A percentile compares a stretch with the other conserved stretches of the same genome.
phyloP scores from a whole-genome alignment of 2,888 invertebrate genomes.

The Acanthoscelides obtectus region DNA sequence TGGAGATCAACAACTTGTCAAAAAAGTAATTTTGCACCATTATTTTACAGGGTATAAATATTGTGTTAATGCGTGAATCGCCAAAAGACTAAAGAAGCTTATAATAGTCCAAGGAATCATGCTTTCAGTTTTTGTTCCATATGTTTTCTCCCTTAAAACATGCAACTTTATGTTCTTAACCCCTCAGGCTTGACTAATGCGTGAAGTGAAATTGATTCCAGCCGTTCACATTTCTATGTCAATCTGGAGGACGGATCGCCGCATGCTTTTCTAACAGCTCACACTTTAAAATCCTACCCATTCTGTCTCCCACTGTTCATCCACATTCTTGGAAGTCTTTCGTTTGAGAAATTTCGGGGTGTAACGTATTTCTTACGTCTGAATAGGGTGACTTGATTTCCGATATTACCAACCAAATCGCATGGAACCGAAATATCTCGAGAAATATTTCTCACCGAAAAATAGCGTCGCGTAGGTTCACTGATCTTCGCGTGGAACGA shows the following conservation, averaged over 20 bases:
- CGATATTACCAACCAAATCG: neutral
- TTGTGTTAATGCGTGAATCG: too few relatives aligned
- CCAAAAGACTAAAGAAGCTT: too few relatives aligned
- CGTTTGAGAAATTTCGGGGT: neutral
- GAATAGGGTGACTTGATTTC: neutral
- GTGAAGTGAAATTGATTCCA: neutral
- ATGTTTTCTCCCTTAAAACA: neutral
- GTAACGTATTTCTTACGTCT: neutral
- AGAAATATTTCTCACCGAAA: too few relatives aligned
- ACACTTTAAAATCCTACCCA: slow-evolving; percentile 13
- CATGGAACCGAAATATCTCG: neutral
- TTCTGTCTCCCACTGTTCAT: neutral
- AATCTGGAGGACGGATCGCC: slow-evolving; percentile 23
- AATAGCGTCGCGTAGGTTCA: too few relatives aligned
- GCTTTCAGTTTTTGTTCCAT: too few relatives aligned
- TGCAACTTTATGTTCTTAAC: neutral
- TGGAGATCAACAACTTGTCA: too few relatives aligned
- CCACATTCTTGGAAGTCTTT: neutral
- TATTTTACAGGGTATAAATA: too few relatives aligned
- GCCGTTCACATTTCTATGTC: slow-evolving; percentile 26
- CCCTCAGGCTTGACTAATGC: neutral
- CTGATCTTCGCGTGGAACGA: too few relatives aligned
- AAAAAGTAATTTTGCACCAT: too few relatives aligned
- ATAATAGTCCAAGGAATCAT: too few relatives aligned
- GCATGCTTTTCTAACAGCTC: slow-evolving; percentile 23